Evolutionary conservation across 2,888 invertebrate species (phyloP).

Genomic region (Phasia obesa): DNA sequence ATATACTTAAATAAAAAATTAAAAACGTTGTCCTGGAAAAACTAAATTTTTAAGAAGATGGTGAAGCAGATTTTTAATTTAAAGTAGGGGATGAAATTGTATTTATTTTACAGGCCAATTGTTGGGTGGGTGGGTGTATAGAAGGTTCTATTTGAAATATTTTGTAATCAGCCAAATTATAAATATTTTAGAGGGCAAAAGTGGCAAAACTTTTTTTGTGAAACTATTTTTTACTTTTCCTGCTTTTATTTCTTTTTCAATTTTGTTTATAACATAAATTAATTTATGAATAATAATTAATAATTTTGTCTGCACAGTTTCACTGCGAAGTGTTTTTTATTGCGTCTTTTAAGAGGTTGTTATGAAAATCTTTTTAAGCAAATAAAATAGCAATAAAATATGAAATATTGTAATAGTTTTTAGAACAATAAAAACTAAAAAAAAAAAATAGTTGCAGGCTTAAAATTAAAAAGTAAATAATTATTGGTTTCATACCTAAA

Average conservation of each 20-base stretch:
- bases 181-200: constrained; percentile 70
- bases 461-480: no score
- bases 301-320: constrained; percentile 26
- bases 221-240: constrained; percentile 10
- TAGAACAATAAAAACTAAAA: no score
- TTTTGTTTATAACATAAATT: constrained; percentile 19
- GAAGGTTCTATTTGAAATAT: constrained; percentile 3
- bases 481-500: no score
- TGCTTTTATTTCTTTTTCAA: background rate
- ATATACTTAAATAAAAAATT: background rate
- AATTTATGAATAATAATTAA: constrained; percentile 51
- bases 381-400: no score
- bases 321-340: constrained; percentile 15
- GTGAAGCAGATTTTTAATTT: constrained; percentile 7
- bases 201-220: constrained; percentile 60
- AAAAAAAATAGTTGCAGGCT: no score
- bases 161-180: constrained; percentile 52
- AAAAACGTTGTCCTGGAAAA: constrained; percentile 23
- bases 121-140: constrained; percentile 13
- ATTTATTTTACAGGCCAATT: background rate
- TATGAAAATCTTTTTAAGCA: background rate
- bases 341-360: background rate
- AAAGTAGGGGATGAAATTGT: constrained; percentile 4
- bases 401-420: no score
- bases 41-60: constrained; percentile 15